Conservation (phyloP, 2,113 vertebrate species). For the Myotis brandtii region DNA sequence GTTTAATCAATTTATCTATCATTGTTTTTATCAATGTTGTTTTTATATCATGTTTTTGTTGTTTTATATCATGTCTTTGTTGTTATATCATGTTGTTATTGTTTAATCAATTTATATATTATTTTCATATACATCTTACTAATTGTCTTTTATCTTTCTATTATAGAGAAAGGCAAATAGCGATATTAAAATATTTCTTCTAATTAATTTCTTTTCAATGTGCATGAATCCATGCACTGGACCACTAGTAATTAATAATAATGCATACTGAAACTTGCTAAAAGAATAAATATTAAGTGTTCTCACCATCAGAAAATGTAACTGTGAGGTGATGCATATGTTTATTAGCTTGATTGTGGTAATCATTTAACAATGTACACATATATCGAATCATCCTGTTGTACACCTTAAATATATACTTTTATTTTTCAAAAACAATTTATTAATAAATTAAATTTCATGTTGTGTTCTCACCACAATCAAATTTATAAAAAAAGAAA, state of each 20-base stretch:
- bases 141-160: too few species aligned
- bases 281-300: neutral
- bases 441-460: neutral
- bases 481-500: neutral
- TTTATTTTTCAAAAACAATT: neutral
- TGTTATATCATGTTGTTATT: too few species aligned
- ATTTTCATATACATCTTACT: too few species aligned
- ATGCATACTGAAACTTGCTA: neutral
- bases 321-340: neutral
- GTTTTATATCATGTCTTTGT: too few species aligned
- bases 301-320: neutral
- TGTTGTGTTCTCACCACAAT: neutral
- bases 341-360: neutral
- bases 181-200: too few species aligned
- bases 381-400: neutral
- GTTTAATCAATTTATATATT: too few species aligned
- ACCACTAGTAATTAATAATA: neutral
- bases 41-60: too few species aligned
- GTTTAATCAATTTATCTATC: too few species aligned
- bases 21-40: too few species aligned
- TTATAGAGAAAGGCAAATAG: too few species aligned
- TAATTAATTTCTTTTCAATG: too few species aligned
- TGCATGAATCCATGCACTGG: too few species aligned
- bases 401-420: neutral
- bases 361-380: neutral